These are phyloP conservation scores for Tethya wilhelma DNA, from an alignment of 37 sponge, comb jelly and placozoan species.

Conservation along the genomic window DNA sequence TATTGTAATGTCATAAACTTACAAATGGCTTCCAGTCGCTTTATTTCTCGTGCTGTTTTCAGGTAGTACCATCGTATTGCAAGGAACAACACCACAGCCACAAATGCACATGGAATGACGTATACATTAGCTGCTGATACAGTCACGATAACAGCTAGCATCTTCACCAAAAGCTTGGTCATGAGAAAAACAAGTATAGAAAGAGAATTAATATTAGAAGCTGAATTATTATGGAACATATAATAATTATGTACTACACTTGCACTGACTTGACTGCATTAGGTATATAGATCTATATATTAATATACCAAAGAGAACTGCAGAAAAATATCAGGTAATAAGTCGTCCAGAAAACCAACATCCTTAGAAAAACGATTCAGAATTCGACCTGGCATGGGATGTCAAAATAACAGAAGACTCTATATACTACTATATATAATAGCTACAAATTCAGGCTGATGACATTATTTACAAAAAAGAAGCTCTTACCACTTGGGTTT, in stretches of 20 bases:
- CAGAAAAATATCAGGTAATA: constrained; percentile 58
- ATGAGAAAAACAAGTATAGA: too few species aligned
- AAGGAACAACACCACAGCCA: constrained; percentile 30
- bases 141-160: constrained; percentile 48
- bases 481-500: constrained; percentile 73
- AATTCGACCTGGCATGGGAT: constrained; percentile 52
- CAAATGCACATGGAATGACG: constrained; percentile 32
- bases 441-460: too few species aligned
- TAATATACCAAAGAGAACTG: constrained; percentile 56
- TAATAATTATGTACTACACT: too few species aligned
- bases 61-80: constrained; percentile 62
- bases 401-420: neutral
- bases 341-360: constrained; percentile 67
- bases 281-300: too few species aligned
- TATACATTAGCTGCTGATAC: constrained; percentile 59
- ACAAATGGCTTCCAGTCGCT: constrained; percentile 83
- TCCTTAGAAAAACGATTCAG: constrained; percentile 86
- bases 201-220: too few species aligned
- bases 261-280: too few species aligned
- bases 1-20: neutral
- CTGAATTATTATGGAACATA: too few species aligned
- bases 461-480: too few species aligned
- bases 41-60: constrained; percentile 62
- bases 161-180: constrained; percentile 63
- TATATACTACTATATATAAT: too few species aligned